Evolutionary conservation across 2,797 vertebrate species (phyloP), one percentile per base, ranked within the genome.

Genomic region (Helicolenus hilgendorfi): DNA sequence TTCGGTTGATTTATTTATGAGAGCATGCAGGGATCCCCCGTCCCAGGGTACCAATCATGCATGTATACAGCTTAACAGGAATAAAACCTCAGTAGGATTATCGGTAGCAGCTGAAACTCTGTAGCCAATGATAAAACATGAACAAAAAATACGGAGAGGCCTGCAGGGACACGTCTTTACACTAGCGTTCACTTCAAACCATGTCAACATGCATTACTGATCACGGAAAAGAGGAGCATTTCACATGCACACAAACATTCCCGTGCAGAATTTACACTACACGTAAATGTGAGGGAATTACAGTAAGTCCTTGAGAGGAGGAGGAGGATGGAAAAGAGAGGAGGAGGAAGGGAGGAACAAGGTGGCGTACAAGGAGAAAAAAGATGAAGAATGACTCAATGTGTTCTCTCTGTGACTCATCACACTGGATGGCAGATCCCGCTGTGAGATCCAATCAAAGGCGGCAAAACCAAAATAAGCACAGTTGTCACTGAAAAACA

Each of bases 391-490:
- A 73, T 69, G 79, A 70, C 55, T 86, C 68, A 82, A 31, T 11
- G 29, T 59, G 33, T 27, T 85, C 29, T 45, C 64, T 82, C 26
- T 86, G 69, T 93, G 91, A 88, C 77, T 94, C 81, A 85, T 92
- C 79, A 73, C 68, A 63, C 8, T 41, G 62, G 56, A 74, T 82
- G 81, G 59, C 67, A 84, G 63, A 81, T 63, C 36, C 58, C 45
- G 20, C 55, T 63, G 55, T 77, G 83, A 72, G 79, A 91, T 77
- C 81, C 78, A 89, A 83, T 91, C 84, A 93, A 83, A 90, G 59
- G 41, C 74, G 11, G 65, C 33, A 49, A 77, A 45, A 82, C 65
- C 58, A 83, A 93, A 93, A 89, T 87, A 87, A 91, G 65, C 67
- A 58, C 62, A 76, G 88, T 75, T 89, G 88, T 94, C 89, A 78